Evolutionary conservation across 2,113 vertebrate genomes (phyloP), one percentile per base, ranked within the genome.

Genomic region (Chaetura pelagica): DNA sequence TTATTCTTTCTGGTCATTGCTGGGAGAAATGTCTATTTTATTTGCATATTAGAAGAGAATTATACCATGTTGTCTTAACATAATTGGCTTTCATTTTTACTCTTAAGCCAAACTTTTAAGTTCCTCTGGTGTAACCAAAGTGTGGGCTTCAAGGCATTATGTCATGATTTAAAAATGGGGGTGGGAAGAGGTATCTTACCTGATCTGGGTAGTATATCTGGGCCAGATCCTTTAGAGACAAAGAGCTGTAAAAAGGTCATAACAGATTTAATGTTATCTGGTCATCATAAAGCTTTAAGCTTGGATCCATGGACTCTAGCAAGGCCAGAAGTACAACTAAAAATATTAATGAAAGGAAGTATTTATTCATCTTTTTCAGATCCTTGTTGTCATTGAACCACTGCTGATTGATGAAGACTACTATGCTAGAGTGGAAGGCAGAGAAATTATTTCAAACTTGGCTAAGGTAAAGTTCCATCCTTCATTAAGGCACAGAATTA

Each of bases 361-460:
- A 34, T 77, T 51, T 80, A 2, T n/a, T 89, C 13, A 83, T 81
- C 48, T 61, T 77, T 67, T 97, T 69, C 92, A 99, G 99, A 99
- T 99, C 73, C 98, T 99, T 95, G 99, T 99, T 77, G 99, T 99
- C 92, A 99, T 99, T 84, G 99, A 99, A 93, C 99, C 99, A 1
- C 92, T 99, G 91, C 97, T 99, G 97, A 99, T 99, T 97, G 99
- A 99, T 99, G 99, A 99, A 98, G 99, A 99, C 93, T 99, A 99
- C 94, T 99, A 99, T 62, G 99, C 99, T 95, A 98, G 99, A 98
- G 99, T 99, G 71, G 99, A 99, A 97, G 99, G 99, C 95, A 98
- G 99, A 98, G 99, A 99, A 95, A 99, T 99, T 89, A 99, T 99
- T 97, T 99, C 99, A 21, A 99, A 99, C 97, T 98, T 99, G 98